Conservation (phyloP, 2,113 vertebrate species). For the Nannobrachium achirus region DNA sequence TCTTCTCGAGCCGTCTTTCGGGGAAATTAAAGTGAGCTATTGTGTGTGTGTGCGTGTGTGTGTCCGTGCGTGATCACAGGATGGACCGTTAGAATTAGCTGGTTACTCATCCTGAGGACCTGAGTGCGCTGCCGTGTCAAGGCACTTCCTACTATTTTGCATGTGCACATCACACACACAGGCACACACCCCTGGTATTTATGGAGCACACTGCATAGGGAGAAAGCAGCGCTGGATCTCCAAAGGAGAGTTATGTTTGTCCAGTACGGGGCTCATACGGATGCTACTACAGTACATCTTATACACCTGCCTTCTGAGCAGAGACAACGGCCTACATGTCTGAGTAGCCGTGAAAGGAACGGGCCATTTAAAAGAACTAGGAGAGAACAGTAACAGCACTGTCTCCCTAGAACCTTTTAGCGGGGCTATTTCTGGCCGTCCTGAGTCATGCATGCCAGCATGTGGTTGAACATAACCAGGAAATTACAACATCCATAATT, state of each 20-base stretch:
- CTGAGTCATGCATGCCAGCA: slow-evolving; percentile 59
- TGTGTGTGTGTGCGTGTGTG: slow-evolving; percentile 6
- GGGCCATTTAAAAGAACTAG: slow-evolving; percentile 61
- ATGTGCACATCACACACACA: slow-evolving; percentile 17
- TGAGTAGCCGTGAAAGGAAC: slow-evolving; percentile 62
- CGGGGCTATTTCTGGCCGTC: slow-evolving; percentile 62
- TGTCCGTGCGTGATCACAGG: slow-evolving; percentile 23
- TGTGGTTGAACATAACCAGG: slow-evolving; percentile 71
- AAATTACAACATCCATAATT: slow-evolving; percentile 74
- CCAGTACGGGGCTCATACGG: slow-evolving; percentile 3
- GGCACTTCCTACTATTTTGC: slow-evolving; percentile 46
- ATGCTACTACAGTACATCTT: slow-evolving; percentile 43
- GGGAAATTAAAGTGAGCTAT: slow-evolving; percentile 2
- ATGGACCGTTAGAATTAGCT: slow-evolving; percentile 42
- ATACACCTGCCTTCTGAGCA: slow-evolving; percentile 57
- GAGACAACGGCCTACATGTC: slow-evolving; percentile 27
- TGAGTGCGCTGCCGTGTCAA: slow-evolving; percentile 20
- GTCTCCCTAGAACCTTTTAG: slow-evolving; percentile 57
- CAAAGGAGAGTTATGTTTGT: slow-evolving; percentile 40
- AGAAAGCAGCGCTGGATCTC: slow-evolving; percentile 30
- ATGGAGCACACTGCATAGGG: slow-evolving; percentile 13
- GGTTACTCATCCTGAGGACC: slow-evolving; percentile 32
- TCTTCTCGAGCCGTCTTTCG: slow-evolving; percentile 3
- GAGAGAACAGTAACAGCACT: slow-evolving; percentile 53
- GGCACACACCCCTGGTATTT: slow-evolving; percentile 11